These are phyloP conservation scores for Nysson spinosus DNA, from an alignment of 2,888 invertebrate genomes.

Conservation along the genomic window DNA sequence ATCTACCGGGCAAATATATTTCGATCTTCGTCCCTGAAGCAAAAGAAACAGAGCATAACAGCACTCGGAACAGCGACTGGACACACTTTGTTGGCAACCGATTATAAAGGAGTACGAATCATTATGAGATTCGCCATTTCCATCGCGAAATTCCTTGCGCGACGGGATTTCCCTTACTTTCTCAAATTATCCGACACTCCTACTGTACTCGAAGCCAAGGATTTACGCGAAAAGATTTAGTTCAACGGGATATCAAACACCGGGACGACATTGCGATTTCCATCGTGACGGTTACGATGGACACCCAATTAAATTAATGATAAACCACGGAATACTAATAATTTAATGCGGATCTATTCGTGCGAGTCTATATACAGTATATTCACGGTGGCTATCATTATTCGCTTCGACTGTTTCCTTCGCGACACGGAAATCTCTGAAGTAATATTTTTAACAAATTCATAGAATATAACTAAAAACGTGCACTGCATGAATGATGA, in stretches of 20 bases:
- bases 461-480: conserved; percentile 47
- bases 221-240: neutral
- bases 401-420: conserved; percentile 37
- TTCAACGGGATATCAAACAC: neutral
- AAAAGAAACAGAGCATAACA: conserved; percentile 68
- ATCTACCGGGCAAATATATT: conserved; percentile 8
- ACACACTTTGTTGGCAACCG: conserved; percentile 47
- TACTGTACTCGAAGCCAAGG: neutral
- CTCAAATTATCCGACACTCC: conserved; percentile 26
- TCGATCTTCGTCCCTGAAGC: conserved; percentile 53
- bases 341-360: conserved; percentile 25
- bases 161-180: conserved; percentile 43
- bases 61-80: conserved; percentile 50
- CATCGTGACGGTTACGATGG: neutral
- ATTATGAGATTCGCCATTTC: conserved; percentile 44
- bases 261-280: neutral
- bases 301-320: conserved; percentile 26
- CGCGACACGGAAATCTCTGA: conserved; percentile 32
- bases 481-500: conserved; percentile 12
- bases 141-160: conserved; percentile 36
- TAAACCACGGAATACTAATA: conserved; percentile 12
- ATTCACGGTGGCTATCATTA: conserved; percentile 36
- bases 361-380: conserved; percentile 1
- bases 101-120: conserved; percentile 37
- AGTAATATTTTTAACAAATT: conserved; percentile 33